Base-by-base conservation (phyloP, 2,797 vertebrate genomes). In the Borostomias antarcticus region DNA sequence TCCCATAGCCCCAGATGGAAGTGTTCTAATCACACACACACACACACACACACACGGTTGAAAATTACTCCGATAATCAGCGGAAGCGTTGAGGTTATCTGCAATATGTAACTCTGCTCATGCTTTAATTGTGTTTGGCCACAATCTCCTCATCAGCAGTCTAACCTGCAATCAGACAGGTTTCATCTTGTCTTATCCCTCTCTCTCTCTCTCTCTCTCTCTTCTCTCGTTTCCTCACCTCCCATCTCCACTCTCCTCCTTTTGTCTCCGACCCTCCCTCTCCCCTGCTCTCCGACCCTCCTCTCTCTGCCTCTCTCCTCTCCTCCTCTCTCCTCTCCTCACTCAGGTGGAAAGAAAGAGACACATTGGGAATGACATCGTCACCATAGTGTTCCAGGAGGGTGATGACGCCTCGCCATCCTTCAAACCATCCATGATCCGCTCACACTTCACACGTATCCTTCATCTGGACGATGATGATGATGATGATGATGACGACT, bases 371-470 rank as follows among this genome's bases (percentile, higher is more conserved):
- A 99, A 98, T 26, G 97, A 99, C 86, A 99, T 98, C 4, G 96
- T 99, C 69, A 98, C 97, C 79, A 98, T 99, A 21, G 94, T 99
- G 64, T 99, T 99, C 93, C 97, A 98, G 81, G 98, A 99, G 82
- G 97, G 97, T 11, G 95, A 98, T 62, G 97, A 98, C n/a, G 90
- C 93, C 15, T 95, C 95, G 25, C 88, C 95, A 0, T 95, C 95
- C 71, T 99, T 99, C 79, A 99, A 98, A 77, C 98, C 97, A 17
- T 99, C 97, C 61, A 99, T 99, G 97, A 99, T 99, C 86, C 95
- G 98, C 67, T 99, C 98, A 62, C 98, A 99, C 89, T 99, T 99
- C 82, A 99, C 98, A 62, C 98, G 98, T 99, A 98, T 98, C 97
- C 94, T 93, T 90, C 62, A 61, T 60, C 1, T 4, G 48, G 32